Base-by-base conservation (phyloP, 2,888 invertebrate species). In the Meghimatium bilineatum region DNA sequence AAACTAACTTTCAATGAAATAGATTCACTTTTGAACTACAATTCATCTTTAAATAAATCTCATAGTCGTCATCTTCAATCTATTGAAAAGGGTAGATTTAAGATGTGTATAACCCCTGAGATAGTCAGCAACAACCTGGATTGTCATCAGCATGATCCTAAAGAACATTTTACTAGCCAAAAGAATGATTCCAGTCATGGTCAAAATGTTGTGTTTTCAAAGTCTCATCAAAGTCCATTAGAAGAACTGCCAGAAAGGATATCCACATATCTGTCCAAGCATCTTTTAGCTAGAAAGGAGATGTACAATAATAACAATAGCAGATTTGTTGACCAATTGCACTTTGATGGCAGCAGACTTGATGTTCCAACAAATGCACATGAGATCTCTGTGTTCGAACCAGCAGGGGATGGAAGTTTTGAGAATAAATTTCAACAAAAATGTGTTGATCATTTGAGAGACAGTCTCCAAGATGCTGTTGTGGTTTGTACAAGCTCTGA, bases 221-320 rank as follows among this genome's bases (percentile, higher is more conserved):
- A 38, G n/a, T 49, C 0, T 74, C 29, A 52, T n/a, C 26, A 3
- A 34, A 36, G 8, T 56, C 3, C 34, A 32, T 2, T 17, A 0
- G 60, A 66, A 29, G 36, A 44, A 44, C 26, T 81, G 38, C 81
- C 81, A 52, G 29, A n/a, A 56, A 56, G 72, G 52, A 32, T 74
- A 23, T 34, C 71, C 63, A 74, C 56, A 32, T 81, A 81, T 38
- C 74, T 81, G 60, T 34, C 74, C 38, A 49, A 60, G 52, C 80
- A 80, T 36, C n/a, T 49, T 32, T n/a, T 52, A 34, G 60, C 29
- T 44, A 44, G 38, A 29, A 44, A 26, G 20, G 38, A 56, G 38
- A 63, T 81, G 60, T 81, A 63, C 32, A 44, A 49, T 38, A 81
- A 74, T 38, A 81, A 81, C 32, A 81, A 81, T 60, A 81, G 44